phyloP scores from a whole-genome alignment of 2,888 invertebrate species.

The Leptinotarsa haldemani region DNA sequence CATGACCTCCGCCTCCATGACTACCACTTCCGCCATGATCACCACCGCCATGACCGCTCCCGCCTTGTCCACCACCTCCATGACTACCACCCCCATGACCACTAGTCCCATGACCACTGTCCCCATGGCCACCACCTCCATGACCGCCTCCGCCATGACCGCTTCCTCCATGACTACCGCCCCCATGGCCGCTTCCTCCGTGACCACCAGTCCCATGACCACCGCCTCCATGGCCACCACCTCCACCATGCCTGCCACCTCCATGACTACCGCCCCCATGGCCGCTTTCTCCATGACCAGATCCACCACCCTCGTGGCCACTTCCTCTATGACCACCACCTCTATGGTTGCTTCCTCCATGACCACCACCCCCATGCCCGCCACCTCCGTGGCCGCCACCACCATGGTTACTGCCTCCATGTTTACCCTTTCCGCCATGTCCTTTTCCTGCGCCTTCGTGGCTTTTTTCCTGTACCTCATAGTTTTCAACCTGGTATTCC shows the following conservation, averaged over 20 bases:
- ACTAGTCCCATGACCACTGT: too few species aligned
- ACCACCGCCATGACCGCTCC: slow-evolving; percentile 22
- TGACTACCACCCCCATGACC: too few species aligned
- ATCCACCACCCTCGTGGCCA: slow-evolving; percentile 35
- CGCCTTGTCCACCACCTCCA: too few species aligned
- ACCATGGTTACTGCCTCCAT: slow-evolving; percentile 29
- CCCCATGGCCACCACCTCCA: too few species aligned
- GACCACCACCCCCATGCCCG: slow-evolving; percentile 31
- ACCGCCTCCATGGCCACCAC: too few species aligned
- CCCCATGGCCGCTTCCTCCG: too few species aligned
- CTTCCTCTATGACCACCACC: slow-evolving; percentile 36
- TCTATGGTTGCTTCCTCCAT: slow-evolving; percentile 35
- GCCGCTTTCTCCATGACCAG: neutral
- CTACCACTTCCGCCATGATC: slow-evolving; percentile 37
- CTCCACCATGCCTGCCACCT: too few species aligned
- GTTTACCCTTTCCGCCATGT: slow-evolving; percentile 18
- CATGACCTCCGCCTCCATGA: slow-evolving; percentile 32
- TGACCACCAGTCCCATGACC: too few species aligned
- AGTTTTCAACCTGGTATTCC: slow-evolving; percentile 22
- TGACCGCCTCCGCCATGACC: too few species aligned
- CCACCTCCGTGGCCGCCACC: slow-evolving; percentile 28
- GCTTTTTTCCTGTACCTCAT: slow-evolving; percentile 30
- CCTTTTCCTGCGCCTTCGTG: slow-evolving; percentile 24
- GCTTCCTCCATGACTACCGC: too few species aligned
- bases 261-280: neutral